phyloP scores from a whole-genome alignment of 2,113 vertebrate genomes.

The Cyphomyrus discorhynchus region DNA sequence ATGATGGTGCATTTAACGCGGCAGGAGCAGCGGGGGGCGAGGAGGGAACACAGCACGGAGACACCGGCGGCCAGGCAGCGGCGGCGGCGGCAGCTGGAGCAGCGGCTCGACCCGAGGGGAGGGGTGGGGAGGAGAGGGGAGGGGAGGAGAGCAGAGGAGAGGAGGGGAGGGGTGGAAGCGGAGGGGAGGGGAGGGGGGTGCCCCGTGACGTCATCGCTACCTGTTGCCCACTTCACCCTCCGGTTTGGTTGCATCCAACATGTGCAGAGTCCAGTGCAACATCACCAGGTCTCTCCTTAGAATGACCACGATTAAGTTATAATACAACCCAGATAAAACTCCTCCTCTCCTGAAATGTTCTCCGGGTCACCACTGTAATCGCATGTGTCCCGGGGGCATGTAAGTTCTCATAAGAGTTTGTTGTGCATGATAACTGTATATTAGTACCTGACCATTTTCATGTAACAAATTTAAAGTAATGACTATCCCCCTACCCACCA shows the following conservation, averaged over 20 bases:
- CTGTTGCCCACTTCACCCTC: constrained; percentile 39
- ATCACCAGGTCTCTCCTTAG: background rate
- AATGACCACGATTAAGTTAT: background rate
- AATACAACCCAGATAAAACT: background rate
- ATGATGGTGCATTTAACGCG: constrained; percentile 78
- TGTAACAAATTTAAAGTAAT: background rate
- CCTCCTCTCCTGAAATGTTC: background rate
- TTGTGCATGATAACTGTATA: background rate
- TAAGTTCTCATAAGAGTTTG: background rate
- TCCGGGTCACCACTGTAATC: background rate
- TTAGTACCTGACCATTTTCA: background rate
- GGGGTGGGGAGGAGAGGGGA: constrained; percentile 57
- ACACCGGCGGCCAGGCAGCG: constrained; percentile 44
- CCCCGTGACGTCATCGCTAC: constrained; percentile 53
- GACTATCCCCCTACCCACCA: background rate
- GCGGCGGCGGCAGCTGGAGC: constrained; percentile 53
- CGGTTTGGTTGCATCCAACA: background rate
- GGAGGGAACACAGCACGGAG: constrained; percentile 20
- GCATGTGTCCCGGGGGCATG: background rate
- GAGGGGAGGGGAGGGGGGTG: constrained; percentile 41
- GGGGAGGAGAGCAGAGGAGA: constrained; percentile 50
- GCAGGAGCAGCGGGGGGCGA: constrained; percentile 35
- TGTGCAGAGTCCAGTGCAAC: background rate
- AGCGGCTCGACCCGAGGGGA: constrained; percentile 60
- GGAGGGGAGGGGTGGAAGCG: constrained; percentile 49